A percentile compares a stretch with the other conserved stretches of the same genome.
These are phyloP conservation scores for Zaprionus bogoriensis DNA, from an alignment of 2,888 invertebrate genomes.

Conservation along the genomic window DNA sequence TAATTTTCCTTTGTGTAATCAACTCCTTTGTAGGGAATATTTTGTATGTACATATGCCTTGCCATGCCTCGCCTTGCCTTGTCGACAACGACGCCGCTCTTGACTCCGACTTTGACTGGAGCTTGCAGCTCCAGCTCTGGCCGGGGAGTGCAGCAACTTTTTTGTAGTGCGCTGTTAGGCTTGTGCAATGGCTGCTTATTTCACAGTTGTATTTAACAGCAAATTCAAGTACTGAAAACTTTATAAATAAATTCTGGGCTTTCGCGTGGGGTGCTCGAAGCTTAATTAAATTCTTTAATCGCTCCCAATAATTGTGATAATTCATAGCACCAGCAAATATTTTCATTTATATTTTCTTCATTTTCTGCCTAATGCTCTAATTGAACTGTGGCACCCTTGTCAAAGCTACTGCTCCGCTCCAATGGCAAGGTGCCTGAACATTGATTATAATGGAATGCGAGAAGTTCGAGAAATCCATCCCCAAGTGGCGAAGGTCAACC, in stretches of 20 bases:
- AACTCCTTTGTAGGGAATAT: constrained; percentile 80
- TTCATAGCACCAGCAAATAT: constrained; percentile 37
- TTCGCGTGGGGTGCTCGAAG: constrained; percentile 20
- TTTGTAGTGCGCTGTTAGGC: constrained; percentile 45
- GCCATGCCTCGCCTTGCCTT: constrained; percentile 66
- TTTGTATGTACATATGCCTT: constrained; percentile 77
- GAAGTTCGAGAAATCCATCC: constrained; percentile 57
- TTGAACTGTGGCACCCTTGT: constrained; percentile 47
- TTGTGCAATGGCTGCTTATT: constrained; percentile 22
- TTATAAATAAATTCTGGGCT: constrained; percentile 4
- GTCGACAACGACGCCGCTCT: constrained; percentile 28
- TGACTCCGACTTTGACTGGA: constrained; percentile 14
- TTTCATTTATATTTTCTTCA: constrained; percentile 49
- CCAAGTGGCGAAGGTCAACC: constrained; percentile 34
- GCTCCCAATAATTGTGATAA: constrained; percentile 64
- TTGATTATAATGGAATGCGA: constrained; percentile 68
- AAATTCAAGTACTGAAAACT: constrained; percentile 35
- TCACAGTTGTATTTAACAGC: constrained; percentile 26
- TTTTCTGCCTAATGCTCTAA: constrained; percentile 17
- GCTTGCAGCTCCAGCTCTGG: constrained; percentile 10
- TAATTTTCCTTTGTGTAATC: constrained; percentile 83
- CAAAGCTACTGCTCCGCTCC: constrained; percentile 14
- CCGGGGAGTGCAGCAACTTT: constrained; percentile 12
- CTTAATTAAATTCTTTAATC: constrained; percentile 64
- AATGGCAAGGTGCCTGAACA: constrained; percentile 50